Conservation (phyloP, 2,888 invertebrate genomes). For the Saturnia japonica region DNA sequence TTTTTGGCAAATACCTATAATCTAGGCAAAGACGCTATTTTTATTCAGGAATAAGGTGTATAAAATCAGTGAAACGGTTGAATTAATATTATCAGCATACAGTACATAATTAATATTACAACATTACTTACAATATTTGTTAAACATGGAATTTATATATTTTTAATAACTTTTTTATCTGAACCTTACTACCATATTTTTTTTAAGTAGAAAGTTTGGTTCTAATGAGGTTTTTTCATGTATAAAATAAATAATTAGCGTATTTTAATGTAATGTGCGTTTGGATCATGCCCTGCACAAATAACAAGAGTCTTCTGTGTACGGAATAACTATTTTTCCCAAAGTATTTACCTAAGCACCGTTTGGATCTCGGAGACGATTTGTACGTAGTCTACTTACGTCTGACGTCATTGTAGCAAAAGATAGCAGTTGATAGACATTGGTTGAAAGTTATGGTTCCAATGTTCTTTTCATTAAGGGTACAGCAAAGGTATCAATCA, state of each 20-base stretch:
- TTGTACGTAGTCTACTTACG: background rate
- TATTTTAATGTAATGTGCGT: background rate
- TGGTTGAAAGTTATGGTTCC: background rate
- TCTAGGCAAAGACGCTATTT: background rate
- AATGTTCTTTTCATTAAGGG: background rate
- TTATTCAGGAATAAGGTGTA: background rate
- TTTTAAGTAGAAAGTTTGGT: no score
- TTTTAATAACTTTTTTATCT: background rate
- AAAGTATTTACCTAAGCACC: background rate
- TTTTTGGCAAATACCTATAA: background rate
- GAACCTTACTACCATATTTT: background rate
- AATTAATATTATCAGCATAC: no score
- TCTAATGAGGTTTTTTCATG: background rate
- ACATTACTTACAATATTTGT: background rate
- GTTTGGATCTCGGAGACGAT: background rate
- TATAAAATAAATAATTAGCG: background rate
- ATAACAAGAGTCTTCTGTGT: background rate
- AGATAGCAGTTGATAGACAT: no score
- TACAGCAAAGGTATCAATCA: background rate
- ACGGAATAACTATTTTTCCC: background rate
- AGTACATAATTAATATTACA: no score
- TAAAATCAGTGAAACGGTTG: background rate
- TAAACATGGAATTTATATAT: background rate
- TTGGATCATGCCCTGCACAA: background rate
- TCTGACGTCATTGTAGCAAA: no score